Percentiles rank a stretch among this genome's conserved stretches.
Conservation (phyloP, 2,797 vertebrate genomes). For the Hylomyscus alleni region DNA sequence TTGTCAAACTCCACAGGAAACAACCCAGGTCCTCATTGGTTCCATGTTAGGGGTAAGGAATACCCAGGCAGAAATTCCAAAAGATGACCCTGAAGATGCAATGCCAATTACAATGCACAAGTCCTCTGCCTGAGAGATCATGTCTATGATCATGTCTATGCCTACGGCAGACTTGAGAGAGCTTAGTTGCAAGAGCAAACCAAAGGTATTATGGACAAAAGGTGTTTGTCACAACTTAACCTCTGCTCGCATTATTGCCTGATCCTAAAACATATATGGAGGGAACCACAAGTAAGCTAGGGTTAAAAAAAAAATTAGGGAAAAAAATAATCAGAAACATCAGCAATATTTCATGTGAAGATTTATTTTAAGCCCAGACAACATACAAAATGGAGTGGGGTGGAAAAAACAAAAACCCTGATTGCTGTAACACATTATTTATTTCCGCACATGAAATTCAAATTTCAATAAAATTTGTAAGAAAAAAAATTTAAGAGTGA, state of each 20-base stretch:
- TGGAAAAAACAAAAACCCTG: neutral
- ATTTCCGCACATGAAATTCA: conserved; percentile 15
- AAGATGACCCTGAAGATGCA: neutral
- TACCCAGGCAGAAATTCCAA: conserved; percentile 14
- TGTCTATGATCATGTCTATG: neutral
- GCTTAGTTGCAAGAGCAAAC: neutral
- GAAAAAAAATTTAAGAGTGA: conserved; percentile 2
- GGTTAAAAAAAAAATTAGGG: neutral
- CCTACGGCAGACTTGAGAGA: neutral
- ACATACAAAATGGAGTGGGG: neutral
- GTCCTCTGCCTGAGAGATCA: neutral
- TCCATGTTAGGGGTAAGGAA: neutral
- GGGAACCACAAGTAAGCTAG: neutral
- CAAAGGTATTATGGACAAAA: neutral
- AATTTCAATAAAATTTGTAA: conserved; percentile 48
- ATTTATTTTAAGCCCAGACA: conserved; percentile 50
- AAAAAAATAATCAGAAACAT: neutral
- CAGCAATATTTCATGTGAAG: neutral
- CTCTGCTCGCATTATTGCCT: conserved; percentile 6
- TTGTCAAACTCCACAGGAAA: conserved; percentile 22
- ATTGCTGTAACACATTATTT: neutral
- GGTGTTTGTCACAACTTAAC: neutral
- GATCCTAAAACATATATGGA: neutral
- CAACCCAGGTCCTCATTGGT: neutral
- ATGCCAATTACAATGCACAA: neutral